A percentile compares a stretch with the other conserved stretches of the same genome.
Evolutionary conservation across 2,888 invertebrate species (phyloP).

Genomic region (Sarcophaga carnaria): DNA sequence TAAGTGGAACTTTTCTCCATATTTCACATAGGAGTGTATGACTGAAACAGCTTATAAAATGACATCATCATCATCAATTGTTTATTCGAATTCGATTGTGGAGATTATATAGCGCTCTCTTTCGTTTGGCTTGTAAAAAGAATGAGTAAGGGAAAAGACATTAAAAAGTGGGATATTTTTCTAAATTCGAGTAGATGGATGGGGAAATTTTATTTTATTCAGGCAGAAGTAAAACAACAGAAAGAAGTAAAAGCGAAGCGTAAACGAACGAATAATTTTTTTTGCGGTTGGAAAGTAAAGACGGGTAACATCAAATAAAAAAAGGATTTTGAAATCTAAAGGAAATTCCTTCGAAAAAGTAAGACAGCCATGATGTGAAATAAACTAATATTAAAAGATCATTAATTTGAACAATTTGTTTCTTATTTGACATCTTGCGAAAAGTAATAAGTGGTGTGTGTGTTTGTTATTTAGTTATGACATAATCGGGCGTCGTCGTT

Average conservation of each 20-base stretch:
- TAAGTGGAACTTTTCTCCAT: background rate
- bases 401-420: background rate
- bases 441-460: slow-evolving; percentile 30
- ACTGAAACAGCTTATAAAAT: slow-evolving; percentile 22
- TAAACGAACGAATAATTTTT: slow-evolving; percentile 61
- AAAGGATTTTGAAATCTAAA: slow-evolving; percentile 5
- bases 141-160: slow-evolving; percentile 34
- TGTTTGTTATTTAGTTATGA: slow-evolving; percentile 60
- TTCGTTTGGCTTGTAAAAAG: slow-evolving; percentile 12
- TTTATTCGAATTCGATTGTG: slow-evolving; percentile 18
- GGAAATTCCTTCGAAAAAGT: slow-evolving; percentile 54
- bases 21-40: background rate
- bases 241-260: slow-evolving; percentile 50
- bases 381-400: slow-evolving; percentile 7
- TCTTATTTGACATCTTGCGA: slow-evolving; percentile 6
- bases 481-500: slow-evolving; percentile 69
- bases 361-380: slow-evolving; percentile 26
- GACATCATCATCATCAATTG: slow-evolving; percentile 60
- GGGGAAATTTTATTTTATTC: slow-evolving; percentile 54
- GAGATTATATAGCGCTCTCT: slow-evolving; percentile 51
- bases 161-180: slow-evolving; percentile 43
- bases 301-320: slow-evolving; percentile 32
- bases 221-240: slow-evolving; percentile 47
- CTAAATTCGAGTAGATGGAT: slow-evolving; percentile 31
- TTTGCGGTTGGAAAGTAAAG: slow-evolving; percentile 51